Conservation (phyloP, 2,888 invertebrate species). For the Xestia rhomboidea region DNA sequence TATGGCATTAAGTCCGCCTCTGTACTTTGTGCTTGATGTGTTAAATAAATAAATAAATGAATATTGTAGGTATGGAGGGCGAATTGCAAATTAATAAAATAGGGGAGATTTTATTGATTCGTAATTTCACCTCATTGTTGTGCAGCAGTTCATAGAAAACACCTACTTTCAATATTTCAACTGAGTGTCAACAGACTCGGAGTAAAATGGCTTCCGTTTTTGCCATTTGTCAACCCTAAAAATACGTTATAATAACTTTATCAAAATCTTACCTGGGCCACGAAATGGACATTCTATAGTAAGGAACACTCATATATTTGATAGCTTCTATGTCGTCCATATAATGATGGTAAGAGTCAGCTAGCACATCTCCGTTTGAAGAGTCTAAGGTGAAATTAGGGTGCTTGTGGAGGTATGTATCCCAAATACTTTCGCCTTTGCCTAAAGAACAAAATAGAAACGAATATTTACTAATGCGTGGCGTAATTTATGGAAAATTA, state of each 20-base stretch:
- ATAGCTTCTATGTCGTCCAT: conserved; percentile 91
- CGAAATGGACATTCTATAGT: conserved; percentile 21
- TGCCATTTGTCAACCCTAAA: not conserved
- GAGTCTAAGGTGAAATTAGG: conserved; percentile 88
- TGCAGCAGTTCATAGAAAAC: no score
- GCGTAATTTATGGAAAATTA: no score
- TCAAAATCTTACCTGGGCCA: conserved; percentile 14
- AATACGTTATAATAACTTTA: not conserved
- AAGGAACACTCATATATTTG: conserved; percentile 73
- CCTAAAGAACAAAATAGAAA: conserved; percentile 80
- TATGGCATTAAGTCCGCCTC: no score
- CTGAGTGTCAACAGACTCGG: no score
- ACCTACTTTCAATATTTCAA: no score
- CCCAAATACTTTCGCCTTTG: conserved; percentile 92
- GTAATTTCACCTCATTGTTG: no score
- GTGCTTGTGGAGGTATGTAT: conserved; percentile 88
- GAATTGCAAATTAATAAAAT: no score
- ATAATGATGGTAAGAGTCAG: conserved; percentile 93
- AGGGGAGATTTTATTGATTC: no score
- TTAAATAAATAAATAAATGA: no score
- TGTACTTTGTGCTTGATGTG: no score
- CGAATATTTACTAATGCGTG: not conserved
- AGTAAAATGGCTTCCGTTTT: no score
- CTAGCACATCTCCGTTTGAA: conserved; percentile 92
- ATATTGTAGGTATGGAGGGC: no score